phyloP scores from a whole-genome alignment of 2,797 vertebrate genomes.

The Thalassophryne amazonica region DNA sequence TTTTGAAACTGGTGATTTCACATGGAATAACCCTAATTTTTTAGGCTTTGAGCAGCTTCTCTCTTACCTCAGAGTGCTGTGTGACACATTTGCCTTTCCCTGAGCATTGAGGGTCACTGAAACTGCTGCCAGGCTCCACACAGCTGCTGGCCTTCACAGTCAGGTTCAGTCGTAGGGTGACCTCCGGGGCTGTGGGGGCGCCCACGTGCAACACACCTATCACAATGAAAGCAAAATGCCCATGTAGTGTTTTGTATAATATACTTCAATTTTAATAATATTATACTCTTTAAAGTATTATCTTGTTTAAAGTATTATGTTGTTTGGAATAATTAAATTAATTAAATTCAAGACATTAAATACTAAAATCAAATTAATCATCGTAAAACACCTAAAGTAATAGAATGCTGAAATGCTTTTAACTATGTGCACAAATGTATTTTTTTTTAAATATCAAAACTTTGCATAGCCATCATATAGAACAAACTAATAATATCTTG shows the following conservation, averaged over 20 bases:
- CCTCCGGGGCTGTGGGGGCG: slow-evolving; percentile 74
- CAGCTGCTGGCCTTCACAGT: slow-evolving; percentile 91
- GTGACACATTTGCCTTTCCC: slow-evolving; percentile 91
- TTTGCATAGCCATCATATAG: no score
- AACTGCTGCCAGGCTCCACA: slow-evolving; percentile 75
- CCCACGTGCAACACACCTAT: slow-evolving; percentile 78
- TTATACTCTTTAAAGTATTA: background rate
- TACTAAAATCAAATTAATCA: no score
- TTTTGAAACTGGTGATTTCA: no score
- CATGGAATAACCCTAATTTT: background rate
- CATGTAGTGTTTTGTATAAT: background rate
- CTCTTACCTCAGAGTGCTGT: slow-evolving; percentile 85
- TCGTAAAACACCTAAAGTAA: no score
- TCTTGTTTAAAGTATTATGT: background rate
- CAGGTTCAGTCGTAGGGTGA: slow-evolving; percentile 89
- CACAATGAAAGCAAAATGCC: background rate
- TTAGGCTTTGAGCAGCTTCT: background rate
- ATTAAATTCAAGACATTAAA: no score
- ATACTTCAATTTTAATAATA: background rate
- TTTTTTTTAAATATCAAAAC: background rate
- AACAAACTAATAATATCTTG: no score
- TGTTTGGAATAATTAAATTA: no score
- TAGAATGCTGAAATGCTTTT: no score
- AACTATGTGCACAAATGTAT: no score
- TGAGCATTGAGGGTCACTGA: slow-evolving; percentile 84